phyloP scores from a whole-genome alignment of 2,113 vertebrate genomes.

The Cryptoleucopteryx plumbea region DNA sequence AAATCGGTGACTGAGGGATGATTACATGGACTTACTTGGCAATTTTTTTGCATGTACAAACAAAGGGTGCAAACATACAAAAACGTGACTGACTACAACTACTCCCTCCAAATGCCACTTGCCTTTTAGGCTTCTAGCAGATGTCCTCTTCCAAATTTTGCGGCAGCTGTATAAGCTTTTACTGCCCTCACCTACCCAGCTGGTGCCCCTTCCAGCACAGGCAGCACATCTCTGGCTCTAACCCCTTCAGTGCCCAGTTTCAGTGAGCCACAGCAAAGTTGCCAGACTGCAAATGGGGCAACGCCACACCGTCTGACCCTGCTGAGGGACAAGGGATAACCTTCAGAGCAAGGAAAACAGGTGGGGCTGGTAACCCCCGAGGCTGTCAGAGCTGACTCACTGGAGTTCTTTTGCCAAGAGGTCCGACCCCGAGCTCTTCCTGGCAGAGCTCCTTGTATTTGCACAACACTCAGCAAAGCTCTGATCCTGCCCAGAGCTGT shows the following conservation, averaged over 20 bases:
- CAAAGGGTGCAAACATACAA: background rate
- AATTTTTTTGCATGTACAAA: background rate
- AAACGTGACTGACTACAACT: background rate
- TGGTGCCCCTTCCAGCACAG: background rate
- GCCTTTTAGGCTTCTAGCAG: background rate
- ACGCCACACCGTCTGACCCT: background rate
- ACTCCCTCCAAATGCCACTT: background rate
- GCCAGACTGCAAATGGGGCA: background rate
- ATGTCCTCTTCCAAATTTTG: background rate
- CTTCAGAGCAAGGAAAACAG: background rate
- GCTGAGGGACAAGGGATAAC: background rate
- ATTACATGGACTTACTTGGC: background rate
- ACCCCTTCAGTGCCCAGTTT: accelerated
- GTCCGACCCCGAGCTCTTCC: accelerated
- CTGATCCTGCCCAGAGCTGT: background rate
- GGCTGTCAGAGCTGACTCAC: background rate
- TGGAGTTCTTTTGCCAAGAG: background rate
- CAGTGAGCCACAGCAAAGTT: background rate
- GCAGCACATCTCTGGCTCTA: background rate
- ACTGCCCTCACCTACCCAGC: background rate
- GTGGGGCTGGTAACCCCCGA: background rate
- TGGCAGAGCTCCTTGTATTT: background rate
- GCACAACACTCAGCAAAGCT: background rate
- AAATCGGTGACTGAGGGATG: background rate
- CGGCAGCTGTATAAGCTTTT: background rate